Conservation (phyloP, 2,888 invertebrate species). For the Acanthoscelides obtectus region DNA sequence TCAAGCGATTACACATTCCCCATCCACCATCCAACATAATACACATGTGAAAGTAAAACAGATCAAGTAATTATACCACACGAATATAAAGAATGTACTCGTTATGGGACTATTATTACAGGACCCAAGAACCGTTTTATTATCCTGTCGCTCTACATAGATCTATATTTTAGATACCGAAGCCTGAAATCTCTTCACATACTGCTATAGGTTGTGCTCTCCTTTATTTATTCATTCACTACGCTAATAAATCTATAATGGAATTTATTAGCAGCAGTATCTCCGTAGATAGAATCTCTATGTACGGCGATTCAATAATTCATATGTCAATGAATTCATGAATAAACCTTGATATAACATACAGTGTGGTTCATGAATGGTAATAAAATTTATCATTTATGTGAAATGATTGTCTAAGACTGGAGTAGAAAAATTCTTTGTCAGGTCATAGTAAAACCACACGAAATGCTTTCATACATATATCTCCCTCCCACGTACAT, state of each 20-base stretch:
- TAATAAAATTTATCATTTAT: no score
- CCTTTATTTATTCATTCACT: conserved; percentile 17
- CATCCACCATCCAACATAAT: neutral
- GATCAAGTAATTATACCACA: neutral
- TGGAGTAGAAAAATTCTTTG: no score
- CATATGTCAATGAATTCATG: conserved; percentile 34
- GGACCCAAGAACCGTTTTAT: neutral
- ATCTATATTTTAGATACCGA: neutral
- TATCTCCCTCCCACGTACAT: no score
- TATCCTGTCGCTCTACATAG: neutral
- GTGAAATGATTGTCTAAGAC: no score
- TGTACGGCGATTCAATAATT: conserved; percentile 27
- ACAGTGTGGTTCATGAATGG: neutral
- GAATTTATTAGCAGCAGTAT: conserved; percentile 28
- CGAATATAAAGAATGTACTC: neutral
- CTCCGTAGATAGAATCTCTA: conserved; percentile 18
- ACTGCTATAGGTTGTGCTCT: neutral
- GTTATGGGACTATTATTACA: neutral
- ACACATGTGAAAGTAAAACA: neutral
- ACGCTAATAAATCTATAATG: conserved; percentile 32
- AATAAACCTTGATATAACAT: conserved; percentile 27
- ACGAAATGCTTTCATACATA: no score
- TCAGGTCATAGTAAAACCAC: no score
- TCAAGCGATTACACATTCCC: neutral
- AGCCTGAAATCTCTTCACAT: neutral